Base-by-base conservation (phyloP, 2,888 invertebrate genomes). In the Endomychus coccineus region DNA sequence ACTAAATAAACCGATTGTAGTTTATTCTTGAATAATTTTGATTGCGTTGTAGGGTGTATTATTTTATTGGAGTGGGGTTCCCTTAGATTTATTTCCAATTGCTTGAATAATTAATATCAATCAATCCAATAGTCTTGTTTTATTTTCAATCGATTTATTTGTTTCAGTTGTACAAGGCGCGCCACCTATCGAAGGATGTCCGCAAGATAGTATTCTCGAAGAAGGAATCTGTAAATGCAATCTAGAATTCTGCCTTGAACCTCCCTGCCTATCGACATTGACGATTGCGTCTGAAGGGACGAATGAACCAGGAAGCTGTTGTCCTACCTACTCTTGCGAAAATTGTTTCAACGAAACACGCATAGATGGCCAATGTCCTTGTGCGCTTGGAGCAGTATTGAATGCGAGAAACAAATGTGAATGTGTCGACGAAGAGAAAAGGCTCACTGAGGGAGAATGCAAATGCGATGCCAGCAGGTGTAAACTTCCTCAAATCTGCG, bases 281-380 rank as follows among this genome's bases (percentile, higher is more conserved):
- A 34, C 34, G 16, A 24, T 54, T n/a, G 39, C 46, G 5, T 34
- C 44, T 11, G 54, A 56, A 36, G 50, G 47, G 15, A 54, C 50
- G 16, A 49, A 56, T 14, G 36, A 43, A 11, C 59, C 61, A 3
- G 59, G 59, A 12, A 37, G 37, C 13, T 62, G 62, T 41, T 62
- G 62, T 38, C 59, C 62, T 1, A 48, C 45, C 4, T 62, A 61
- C 40, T 44, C 54, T 3, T 62, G 62, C 45, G 48, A 50, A 31
- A 56, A 54, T n/a, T 62, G 62, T 39, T 29, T 36, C n/a, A 49
- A 54, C 15, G 51, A 53, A 9, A 49, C 51, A 11, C 34, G 51
- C 16, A 44, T 58, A 16, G 44, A 59, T 13, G 59, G 54, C 5
- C 45, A 49, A 39, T 62, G 62, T 35, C 56, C 56, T 4, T 62